Conservation (phyloP, 2,888 invertebrate species). For the Nemurella pictetii region DNA sequence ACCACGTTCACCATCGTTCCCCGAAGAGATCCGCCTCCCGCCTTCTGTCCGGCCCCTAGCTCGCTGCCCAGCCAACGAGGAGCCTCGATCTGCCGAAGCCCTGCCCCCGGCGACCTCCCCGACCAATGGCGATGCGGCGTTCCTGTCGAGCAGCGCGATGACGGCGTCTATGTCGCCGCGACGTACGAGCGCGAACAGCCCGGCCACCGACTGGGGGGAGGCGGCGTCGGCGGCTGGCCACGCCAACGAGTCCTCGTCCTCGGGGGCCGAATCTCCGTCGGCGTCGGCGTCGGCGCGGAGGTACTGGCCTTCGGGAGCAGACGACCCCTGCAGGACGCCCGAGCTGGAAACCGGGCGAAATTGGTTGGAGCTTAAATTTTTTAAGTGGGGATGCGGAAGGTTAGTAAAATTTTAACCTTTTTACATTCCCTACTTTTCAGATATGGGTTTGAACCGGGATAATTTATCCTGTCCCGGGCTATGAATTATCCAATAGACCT, state of each 20-base stretch:
- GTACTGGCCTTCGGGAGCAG: not conserved
- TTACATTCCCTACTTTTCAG: too few relatives aligned
- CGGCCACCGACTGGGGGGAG: not conserved
- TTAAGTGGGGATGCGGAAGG: too few relatives aligned
- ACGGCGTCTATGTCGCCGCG: not conserved
- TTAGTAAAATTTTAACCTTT: too few relatives aligned
- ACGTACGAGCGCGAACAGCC: not conserved
- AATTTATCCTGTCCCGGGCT: too few relatives aligned
- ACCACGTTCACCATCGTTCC: not conserved
- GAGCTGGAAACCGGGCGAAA: not conserved
- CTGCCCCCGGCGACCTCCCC: too few relatives aligned
- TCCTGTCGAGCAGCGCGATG: not conserved
- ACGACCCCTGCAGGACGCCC: not conserved
- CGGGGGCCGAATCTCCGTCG: not conserved
- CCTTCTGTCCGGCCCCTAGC: too few relatives aligned
- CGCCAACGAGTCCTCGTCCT: not conserved
- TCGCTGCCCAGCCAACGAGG: too few relatives aligned
- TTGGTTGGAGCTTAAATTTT: too few relatives aligned
- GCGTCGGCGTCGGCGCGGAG: not conserved
- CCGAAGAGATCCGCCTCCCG: too few relatives aligned
- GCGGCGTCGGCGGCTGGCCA: not conserved
- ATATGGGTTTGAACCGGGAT: too few relatives aligned
- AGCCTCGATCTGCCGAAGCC: too few relatives aligned
- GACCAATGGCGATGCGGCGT: not conserved
- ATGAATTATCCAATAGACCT: too few relatives aligned